Base-by-base conservation (phyloP, 2,797 vertebrate species). In the Bradypodion ventrale region DNA sequence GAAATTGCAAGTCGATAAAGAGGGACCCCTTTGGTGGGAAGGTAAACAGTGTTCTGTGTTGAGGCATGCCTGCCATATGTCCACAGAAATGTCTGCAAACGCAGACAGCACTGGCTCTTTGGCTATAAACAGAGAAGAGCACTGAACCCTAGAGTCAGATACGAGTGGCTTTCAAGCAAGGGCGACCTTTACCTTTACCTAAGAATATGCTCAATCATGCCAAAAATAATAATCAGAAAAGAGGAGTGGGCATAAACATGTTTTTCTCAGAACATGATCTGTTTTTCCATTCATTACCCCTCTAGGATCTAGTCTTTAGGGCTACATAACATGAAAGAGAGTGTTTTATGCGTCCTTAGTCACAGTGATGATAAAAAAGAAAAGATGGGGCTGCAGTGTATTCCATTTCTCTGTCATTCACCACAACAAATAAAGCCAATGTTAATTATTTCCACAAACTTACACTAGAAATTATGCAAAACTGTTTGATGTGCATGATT, bases 391-490 rank as follows among this genome's bases (percentile, higher is more conserved):
- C 37, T 60, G 60, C 25, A 62, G 7, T 63, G 27, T 42, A 4
- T 25, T 63, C 25, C 25, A 78, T n/a, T 63, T 78, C 56, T 4
- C 63, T 78, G 37, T 78, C n/a, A 32, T 37, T 40, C 66, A 37
- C 66, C 66, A 62, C 40, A n/a, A 52, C 10, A 7, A 78, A 37
- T 8, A 78, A 60, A 72, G 5, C 4, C 35, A 62, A 49, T 44
- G 73, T 82, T 72, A 73, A 82, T 82, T 73, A 82, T 59, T 12
- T 23, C 75, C 3, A 25, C 44, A 74, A 56, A 56, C 25, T n/a
- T n/a, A 32, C 56, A 52, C 42, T 68, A 72, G 37, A n/a, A 59
- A n/a, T 60, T 44, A 62, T 81, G 13, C n/a, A 65, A 46, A 72
- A 9, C 44, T 73, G 40, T 12, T 73, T 19, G 35, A 40, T 52